These are phyloP conservation scores for Porites cylindrica DNA, from an alignment of 92 coral and sea anemone species.

Conservation along the genomic window DNA sequence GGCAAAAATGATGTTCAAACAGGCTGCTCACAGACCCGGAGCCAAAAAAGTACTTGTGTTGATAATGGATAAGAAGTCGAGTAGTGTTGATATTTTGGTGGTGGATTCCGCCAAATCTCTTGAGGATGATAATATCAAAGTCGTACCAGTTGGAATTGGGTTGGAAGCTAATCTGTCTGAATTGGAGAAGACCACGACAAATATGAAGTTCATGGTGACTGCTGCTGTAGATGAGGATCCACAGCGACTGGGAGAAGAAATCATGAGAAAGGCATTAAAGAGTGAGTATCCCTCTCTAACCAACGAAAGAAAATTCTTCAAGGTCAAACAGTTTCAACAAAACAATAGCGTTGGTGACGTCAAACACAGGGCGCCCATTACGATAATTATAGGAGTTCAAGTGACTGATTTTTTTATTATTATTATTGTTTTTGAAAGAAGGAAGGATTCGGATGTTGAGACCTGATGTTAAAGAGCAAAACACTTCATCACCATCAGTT, in stretches of 20 bases:
- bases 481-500: too few relatives aligned
- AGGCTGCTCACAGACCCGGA: slow-evolving; percentile 72
- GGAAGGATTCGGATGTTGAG: too few relatives aligned
- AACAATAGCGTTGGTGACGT: too few relatives aligned
- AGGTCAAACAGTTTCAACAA: too few relatives aligned
- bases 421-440: too few relatives aligned
- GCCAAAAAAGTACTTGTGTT: slow-evolving; percentile 84
- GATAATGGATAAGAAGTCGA: slow-evolving; percentile 79
- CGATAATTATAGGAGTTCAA: too few relatives aligned
- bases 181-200: slow-evolving; percentile 63
- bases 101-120: slow-evolving; percentile 50
- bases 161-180: slow-evolving; percentile 56
- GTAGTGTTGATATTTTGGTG: slow-evolving; percentile 46
- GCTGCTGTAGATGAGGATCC: slow-evolving; percentile 68
- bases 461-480: too few relatives aligned
- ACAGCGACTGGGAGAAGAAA: slow-evolving; percentile 63
- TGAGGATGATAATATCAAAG: slow-evolving; percentile 61
- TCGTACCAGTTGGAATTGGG: slow-evolving; percentile 83
- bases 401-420: too few relatives aligned
- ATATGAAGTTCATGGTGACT: slow-evolving; percentile 58
- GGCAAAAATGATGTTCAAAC: slow-evolving; percentile 74
- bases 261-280: slow-evolving; percentile 70
- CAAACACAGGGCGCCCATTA: too few relatives aligned
- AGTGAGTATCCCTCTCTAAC: slow-evolving; percentile 32
- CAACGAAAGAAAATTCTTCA: too few relatives aligned